Base-by-base conservation (phyloP, 2,888 invertebrate genomes). In the Eudasyphora cyanicolor region DNA sequence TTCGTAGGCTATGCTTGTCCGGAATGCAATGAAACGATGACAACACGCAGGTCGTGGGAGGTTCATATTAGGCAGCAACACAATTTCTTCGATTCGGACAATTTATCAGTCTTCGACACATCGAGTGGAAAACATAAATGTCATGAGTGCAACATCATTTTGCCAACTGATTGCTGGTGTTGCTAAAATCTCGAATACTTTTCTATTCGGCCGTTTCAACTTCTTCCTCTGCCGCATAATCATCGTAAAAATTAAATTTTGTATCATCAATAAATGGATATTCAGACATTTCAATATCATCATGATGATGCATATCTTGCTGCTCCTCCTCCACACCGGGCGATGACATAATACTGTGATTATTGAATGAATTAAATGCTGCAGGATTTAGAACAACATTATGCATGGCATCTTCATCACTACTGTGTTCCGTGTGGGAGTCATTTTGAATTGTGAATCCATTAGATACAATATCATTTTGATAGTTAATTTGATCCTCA, bases 201-300 rank as follows among this genome's bases (percentile, higher is more conserved):
- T 51, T 71, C 77, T 82, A 85, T 51, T 85, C 85, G 21, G 87
- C 89, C 6, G 88, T 87, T 78, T 89, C 88, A 42, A 90, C 89
- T 83, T 89, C 90, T 77, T 90, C 90, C 67, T 90, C 90, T 60
- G 89, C 86, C 0, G 85, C 86, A 62, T 86, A 86, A 54, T 85
- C 84, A 17, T 86, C 85, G 12, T 76, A 84, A 69, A 81, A 81
- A 79, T 84, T 81, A 64, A 81, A 84, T 73, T 84, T 81, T 12
- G 84, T 81, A 17, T 45, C 76, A 51, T 84, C 84, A 24, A 82
- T 62, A 79, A 81, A 84, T 35, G 78, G 76, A 73, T 84, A 84
- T 60, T 84, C 81, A 0, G 81, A 35, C 76, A 79, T 81, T 75
- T 84, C 77, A 32, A 78, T 60, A 71, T 81, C 80, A 71, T 81